A percentile compares a stretch with the other conserved stretches of the same genome.
These are phyloP conservation scores for Gymnarchus niloticus DNA, from an alignment of 2,113 vertebrate genomes.

Conservation along the genomic window DNA sequence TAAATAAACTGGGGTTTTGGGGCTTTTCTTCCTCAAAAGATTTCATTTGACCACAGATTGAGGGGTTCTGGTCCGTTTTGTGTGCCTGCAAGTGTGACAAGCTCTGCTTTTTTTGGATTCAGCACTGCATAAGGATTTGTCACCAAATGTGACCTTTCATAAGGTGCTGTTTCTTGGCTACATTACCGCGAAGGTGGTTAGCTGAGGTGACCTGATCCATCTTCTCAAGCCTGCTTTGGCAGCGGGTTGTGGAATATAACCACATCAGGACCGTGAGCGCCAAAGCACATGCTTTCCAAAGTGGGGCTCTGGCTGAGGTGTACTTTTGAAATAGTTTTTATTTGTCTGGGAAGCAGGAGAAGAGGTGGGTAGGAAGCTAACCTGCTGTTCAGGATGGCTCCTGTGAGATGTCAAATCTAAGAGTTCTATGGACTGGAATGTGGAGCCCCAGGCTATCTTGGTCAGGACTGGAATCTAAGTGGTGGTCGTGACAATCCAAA, in stretches of 20 bases:
- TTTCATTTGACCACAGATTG: neutral
- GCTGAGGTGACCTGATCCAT: neutral
- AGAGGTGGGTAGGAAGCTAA: neutral
- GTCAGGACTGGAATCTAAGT: constrained; percentile 29
- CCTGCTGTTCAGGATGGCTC: neutral
- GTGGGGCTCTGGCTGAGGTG: neutral
- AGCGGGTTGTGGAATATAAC: neutral
- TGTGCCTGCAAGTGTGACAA: neutral
- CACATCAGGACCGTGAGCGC: neutral
- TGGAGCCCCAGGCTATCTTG: constrained; percentile 15
- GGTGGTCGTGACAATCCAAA: constrained; percentile 25
- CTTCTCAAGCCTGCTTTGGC: neutral
- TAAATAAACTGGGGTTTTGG: neutral
- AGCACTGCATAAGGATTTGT: neutral
- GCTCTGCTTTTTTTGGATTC: too few relatives aligned
- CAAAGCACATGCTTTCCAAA: neutral
- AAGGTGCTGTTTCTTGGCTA: neutral
- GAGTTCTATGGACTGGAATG: neutral
- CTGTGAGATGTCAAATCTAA: neutral
- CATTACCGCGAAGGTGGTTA: neutral
- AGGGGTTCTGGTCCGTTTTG: neutral
- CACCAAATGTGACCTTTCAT: neutral
- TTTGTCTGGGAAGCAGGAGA: neutral
- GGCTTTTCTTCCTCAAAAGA: neutral
- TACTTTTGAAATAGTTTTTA: neutral